Percentiles rank a stretch among this genome's conserved stretches.
Conservation (phyloP, 2,888 invertebrate genomes). For the Allacma fusca region DNA sequence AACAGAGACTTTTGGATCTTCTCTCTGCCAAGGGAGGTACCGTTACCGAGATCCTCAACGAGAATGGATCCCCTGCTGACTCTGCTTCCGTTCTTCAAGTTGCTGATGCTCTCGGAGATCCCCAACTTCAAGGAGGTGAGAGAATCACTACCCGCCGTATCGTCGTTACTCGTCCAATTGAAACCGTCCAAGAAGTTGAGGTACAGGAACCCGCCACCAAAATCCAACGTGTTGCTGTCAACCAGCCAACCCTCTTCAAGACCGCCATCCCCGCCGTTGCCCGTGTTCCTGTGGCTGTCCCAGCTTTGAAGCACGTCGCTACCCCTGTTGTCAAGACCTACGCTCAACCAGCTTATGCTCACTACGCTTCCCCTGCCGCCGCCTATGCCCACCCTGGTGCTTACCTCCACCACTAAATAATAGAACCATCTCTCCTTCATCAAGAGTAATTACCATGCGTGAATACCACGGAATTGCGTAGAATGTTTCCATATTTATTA, state of each 20-base stretch:
- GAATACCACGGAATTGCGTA: background rate
- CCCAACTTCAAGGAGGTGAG: conserved; percentile 68
- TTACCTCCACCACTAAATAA: conserved; percentile 24
- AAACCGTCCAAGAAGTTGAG: conserved; percentile 70
- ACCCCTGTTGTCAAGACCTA: conserved; percentile 59
- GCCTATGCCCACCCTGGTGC: conserved; percentile 32
- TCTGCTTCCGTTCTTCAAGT: conserved; percentile 65
- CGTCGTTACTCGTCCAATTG: conserved; percentile 71
- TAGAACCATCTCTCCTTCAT: background rate
- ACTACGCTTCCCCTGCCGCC: conserved; percentile 10
- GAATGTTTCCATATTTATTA: conserved; percentile 7
- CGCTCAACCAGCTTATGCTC: conserved; percentile 42
- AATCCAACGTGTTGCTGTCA: conserved; percentile 69
- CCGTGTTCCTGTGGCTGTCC: conserved; percentile 62
- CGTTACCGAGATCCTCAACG: conserved; percentile 65
- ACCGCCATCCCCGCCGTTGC: conserved; percentile 66
- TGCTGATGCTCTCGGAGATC: conserved; percentile 69
- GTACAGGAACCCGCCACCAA: conserved; percentile 71
- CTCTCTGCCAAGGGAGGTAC: conserved; percentile 66
- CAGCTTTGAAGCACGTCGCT: conserved; percentile 58
- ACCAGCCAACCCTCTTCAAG: conserved; percentile 68
- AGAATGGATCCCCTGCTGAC: conserved; percentile 63
- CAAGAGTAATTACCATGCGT: background rate
- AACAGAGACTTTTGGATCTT: conserved; percentile 68
- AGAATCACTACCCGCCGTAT: conserved; percentile 71